Conservation (phyloP, 1,140 invertebrate genomes). For the Proctacanthus coquilletti region DNA sequence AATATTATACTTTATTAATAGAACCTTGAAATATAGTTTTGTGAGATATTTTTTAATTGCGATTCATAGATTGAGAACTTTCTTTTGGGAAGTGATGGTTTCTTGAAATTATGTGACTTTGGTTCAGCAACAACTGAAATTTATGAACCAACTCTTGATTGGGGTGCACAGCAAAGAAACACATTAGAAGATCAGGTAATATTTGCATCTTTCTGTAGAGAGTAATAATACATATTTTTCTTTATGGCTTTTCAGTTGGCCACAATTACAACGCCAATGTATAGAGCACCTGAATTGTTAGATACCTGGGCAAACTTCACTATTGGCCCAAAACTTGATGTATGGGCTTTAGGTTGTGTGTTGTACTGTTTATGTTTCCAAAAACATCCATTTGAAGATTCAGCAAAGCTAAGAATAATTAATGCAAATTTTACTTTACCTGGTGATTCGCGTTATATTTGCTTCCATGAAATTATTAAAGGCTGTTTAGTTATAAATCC, state of each 20-base stretch:
- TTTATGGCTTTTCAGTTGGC: slow-evolving; percentile 35
- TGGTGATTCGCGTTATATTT: slow-evolving; percentile 59
- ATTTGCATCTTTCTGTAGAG: too few relatives aligned
- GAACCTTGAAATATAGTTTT: too few relatives aligned
- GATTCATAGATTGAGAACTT: slow-evolving; percentile 42
- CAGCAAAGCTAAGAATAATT: slow-evolving; percentile 86
- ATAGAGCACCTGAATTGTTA: slow-evolving; percentile 87
- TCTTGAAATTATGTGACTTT: slow-evolving; percentile 96
- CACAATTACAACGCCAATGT: slow-evolving; percentile 72
- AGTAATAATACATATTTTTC: too few relatives aligned
- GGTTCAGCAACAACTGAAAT: slow-evolving; percentile 84
- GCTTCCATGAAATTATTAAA: slow-evolving; percentile 83
- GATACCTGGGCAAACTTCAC: slow-evolving; percentile 95
- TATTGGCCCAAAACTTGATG: slow-evolving; percentile 76
- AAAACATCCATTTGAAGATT: slow-evolving; percentile 94
- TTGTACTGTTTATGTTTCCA: slow-evolving; percentile 84
- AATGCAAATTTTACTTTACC: slow-evolving; percentile 91
- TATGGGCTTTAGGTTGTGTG: slow-evolving; percentile 96
- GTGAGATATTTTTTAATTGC: slow-evolving; percentile 15
- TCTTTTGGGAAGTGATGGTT: slow-evolving; percentile 62
- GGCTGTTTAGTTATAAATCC: slow-evolving; percentile 76
- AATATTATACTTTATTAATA: too few relatives aligned
- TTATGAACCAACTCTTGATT: slow-evolving; percentile 69
- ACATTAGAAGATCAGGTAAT: slow-evolving; percentile 87
- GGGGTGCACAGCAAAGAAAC: slow-evolving; percentile 82